Evolutionary conservation across 2,797 vertebrate genomes (phyloP), one percentile per base, ranked within the genome.

Genomic region (Sebastes flavidus): DNA sequence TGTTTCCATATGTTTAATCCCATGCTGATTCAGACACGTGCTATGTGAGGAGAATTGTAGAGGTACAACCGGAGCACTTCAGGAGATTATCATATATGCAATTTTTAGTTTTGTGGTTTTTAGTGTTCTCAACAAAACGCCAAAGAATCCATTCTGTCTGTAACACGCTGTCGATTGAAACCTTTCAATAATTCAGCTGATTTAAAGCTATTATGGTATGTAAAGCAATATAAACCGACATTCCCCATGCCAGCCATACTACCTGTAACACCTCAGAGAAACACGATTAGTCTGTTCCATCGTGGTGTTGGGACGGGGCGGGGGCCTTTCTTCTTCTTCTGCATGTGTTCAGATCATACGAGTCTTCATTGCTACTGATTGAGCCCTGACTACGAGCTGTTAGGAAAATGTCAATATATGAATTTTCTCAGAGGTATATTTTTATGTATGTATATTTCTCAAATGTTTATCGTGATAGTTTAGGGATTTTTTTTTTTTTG

Each of bases 371-470:
- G 84, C 89, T 92, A 87, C 84, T 86, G 87, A 89, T 85, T 58
- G 81, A 91, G 83, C 90, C 85, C 90, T 84, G 86, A 90, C 84
- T 77, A 61, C 87, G 92, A 90, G 90, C 92, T 93, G 89, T 94
- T 91, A 84, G 80, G 83, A 87, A 75, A 75, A 81, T 82, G 78
- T 89, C 87, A 72, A 86, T 83, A 81, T 87, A 82, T 87, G 74
- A 75, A 72, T 86, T 75, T 87, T 91, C 84, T 90, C 92, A 93
- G 91, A 94, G 87, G 81, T 91, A 86, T 91, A 94, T 94, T 95
- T 93, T 92, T 90, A 85, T 88, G 80, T 91, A 85, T 90, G 84
- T 92, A 87, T 86, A 84, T 89, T 86, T 91, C 86, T 91, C 84
- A 75, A 81, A 80, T 78, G 81, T 88, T 82, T 88, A 83, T 85